A percentile compares a stretch with the other conserved stretches of the same genome.
Evolutionary conservation across 1,140 invertebrate genomes (phyloP).

Genomic region (Triops longicaudatus): DNA sequence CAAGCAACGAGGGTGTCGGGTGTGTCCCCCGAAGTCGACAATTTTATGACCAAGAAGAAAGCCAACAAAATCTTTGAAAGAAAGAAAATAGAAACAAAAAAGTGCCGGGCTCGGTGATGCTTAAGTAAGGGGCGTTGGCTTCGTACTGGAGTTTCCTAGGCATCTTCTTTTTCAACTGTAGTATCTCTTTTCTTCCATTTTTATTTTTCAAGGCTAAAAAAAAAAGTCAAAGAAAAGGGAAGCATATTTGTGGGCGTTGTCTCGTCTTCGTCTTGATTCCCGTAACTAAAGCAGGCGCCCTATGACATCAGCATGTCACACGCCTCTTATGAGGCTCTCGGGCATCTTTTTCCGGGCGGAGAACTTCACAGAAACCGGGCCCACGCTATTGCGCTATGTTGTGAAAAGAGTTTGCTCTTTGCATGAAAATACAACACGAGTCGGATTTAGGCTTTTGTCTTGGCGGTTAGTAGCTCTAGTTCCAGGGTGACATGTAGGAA

Average conservation of each 20-base stretch:
- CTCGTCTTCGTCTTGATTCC: conserved; percentile 11
- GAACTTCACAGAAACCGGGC: neutral
- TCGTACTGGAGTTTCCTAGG: neutral
- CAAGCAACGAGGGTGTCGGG: neutral
- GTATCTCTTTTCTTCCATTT: conserved; percentile 1
- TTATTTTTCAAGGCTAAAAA: neutral
- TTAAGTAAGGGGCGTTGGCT: conserved; percentile 14
- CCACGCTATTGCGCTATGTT: too few relatives aligned
- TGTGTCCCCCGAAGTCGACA: neutral
- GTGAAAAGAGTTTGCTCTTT: too few relatives aligned
- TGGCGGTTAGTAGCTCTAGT: too few relatives aligned
- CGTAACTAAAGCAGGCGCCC: conserved; percentile 13
- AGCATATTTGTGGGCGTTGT: conserved; percentile 7
- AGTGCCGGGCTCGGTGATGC: neutral
- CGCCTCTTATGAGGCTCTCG: neutral
- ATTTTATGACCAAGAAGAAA: conserved; percentile 13
- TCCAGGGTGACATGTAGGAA: too few relatives aligned
- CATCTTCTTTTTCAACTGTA: neutral
- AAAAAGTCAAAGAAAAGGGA: neutral
- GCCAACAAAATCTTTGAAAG: neutral
- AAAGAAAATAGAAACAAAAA: conserved; percentile 1
- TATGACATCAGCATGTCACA: conserved; percentile 12
- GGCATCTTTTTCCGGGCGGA: neutral
- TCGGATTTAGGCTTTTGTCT: too few relatives aligned
- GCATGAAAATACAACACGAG: too few relatives aligned